Conservation (phyloP, 2,888 invertebrate species). For the Cryptocephalus primarius region DNA sequence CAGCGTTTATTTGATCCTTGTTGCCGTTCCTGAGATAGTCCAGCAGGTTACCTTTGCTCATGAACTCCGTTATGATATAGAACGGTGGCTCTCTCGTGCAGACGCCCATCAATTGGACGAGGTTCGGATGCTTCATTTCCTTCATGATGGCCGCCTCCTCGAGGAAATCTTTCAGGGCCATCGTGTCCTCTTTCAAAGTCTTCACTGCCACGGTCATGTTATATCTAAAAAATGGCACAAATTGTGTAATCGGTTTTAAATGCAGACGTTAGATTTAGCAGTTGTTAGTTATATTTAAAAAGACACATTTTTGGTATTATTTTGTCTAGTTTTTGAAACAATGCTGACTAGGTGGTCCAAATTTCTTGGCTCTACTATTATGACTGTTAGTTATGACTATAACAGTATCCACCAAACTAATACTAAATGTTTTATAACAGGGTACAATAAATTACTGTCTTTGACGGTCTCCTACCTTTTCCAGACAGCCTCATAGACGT, state of each 20-base stretch:
- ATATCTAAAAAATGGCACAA: slow-evolving; percentile 40
- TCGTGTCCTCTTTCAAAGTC: slow-evolving; percentile 98
- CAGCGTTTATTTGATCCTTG: slow-evolving; percentile 81
- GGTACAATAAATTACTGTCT: too few relatives aligned
- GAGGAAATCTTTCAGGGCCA: slow-evolving; percentile 97
- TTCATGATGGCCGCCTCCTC: slow-evolving; percentile 99
- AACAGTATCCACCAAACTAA: too few relatives aligned
- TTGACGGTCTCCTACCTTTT: slow-evolving; percentile 54
- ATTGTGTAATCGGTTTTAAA: too few relatives aligned
- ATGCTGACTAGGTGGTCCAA: too few relatives aligned
- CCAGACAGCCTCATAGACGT: slow-evolving; percentile 96
- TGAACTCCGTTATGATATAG: slow-evolving; percentile 99
- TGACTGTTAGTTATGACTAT: too few relatives aligned
- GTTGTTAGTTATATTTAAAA: too few relatives aligned
- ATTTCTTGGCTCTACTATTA: too few relatives aligned
- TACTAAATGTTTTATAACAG: too few relatives aligned
- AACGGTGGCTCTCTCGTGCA: slow-evolving; percentile 98
- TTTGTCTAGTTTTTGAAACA: too few relatives aligned
- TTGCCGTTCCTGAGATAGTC: slow-evolving; percentile 88
- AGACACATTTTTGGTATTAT: too few relatives aligned
- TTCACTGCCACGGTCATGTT: slow-evolving; percentile 98
- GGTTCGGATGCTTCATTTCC: slow-evolving; percentile 98
- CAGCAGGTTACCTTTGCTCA: slow-evolving; percentile 95
- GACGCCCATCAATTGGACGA: slow-evolving; percentile 95
- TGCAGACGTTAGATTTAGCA: not conserved